Percentiles rank a stretch among this genome's conserved stretches.
Conservation (phyloP, 2,113 vertebrate genomes). For the Cettia cetti region DNA sequence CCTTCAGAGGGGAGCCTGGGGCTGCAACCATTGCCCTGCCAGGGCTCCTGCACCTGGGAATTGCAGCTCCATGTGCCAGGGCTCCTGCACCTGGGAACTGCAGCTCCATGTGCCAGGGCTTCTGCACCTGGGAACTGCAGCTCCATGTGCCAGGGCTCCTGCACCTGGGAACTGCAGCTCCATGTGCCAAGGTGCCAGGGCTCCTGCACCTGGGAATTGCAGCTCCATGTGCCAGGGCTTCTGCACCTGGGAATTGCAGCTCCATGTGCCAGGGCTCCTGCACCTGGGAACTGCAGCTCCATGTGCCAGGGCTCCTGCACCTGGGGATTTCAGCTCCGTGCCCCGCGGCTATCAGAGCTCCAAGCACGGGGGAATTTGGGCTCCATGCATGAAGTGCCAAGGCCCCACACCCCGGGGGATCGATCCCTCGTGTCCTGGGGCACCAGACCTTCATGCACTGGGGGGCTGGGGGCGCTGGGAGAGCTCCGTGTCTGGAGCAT, state of each 20-base stretch:
- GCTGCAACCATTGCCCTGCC: background rate
- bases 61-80: background rate
- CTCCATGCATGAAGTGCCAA: background rate
- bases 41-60: background rate
- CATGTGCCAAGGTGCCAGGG: no score
- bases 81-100: no score
- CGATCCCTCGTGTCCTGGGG: accelerated
- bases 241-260: no score
- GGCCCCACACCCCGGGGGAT: accelerated
- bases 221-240: no score
- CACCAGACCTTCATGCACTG: background rate
- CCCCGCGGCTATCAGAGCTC: background rate
- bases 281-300: background rate
- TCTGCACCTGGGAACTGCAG: no score
- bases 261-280: background rate
- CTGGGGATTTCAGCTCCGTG: background rate
- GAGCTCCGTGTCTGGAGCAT: no score
- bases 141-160: no score
- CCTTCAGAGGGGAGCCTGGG: background rate
- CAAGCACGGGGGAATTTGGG: no score
- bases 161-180: no score
- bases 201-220: no score
- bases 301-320: background rate
- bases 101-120: no score
- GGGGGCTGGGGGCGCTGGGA: background rate